Evolutionary conservation across 2,113 vertebrate genomes (phyloP), one percentile per base, ranked within the genome.

Genomic region (Callipepla squamata): DNA sequence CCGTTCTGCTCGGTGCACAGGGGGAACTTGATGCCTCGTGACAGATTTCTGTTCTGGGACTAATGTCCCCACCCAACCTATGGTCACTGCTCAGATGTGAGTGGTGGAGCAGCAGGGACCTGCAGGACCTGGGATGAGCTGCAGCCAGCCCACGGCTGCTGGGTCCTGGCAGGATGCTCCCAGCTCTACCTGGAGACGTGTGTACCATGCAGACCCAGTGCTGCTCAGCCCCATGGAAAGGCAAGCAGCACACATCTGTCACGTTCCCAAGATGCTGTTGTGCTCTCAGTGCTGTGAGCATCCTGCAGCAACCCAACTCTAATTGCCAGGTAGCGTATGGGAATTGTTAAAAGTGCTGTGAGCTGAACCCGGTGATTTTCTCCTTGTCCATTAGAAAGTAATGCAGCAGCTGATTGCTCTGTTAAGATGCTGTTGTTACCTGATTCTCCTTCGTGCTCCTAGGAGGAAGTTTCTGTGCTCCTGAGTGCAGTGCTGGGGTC

Each of bases 321-420:
- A 4, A 22, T 62, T 0, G 4, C 36, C 0, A 9, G 68, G 4
- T 47, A 65, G 47, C 1, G 1, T 6, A 3, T 19, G 11, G 79
- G 51, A 53, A 9, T 30, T 53, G 51, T 30, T 53, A 53, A 53
- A 53, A 53, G 51, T 17, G 15, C 28, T 32, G 53, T 57, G 53
- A 57, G 53, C 68, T 15, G 40, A 58, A 70, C 51, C 16, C 2
- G 1, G 9, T 2, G 2, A 8, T 75, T 66, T n/a, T 68, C n/a
- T 61, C 8, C 2, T 3, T 51, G 47, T 58, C 28, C 74, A 58
- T 14, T 45, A 11, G 20, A 8, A n/a, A 11, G 9, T n/a, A 32
- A 10, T 20, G 20, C 44, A 69, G 34, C 13, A 40, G 36, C 48
- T 22, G 32, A 14, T 11, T 23, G 47, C 44, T 28, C 68, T 38